A percentile compares a stretch with the other conserved stretches of the same genome.
Evolutionary conservation across 2,797 vertebrate genomes (phyloP).

Genomic region (Parauchenoglanis punctatus): DNA sequence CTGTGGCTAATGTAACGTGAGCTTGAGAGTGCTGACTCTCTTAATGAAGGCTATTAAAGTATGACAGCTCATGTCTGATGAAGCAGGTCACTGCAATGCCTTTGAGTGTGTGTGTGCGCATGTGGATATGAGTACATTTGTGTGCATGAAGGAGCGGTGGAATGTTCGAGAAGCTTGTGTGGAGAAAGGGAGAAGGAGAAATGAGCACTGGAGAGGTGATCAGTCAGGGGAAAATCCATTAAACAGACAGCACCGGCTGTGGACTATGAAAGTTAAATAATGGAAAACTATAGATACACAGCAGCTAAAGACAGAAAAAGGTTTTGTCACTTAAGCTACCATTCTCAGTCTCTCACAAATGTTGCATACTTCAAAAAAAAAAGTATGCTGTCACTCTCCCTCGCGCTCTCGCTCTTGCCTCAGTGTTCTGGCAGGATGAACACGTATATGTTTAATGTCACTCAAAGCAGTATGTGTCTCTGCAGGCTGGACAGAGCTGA

Average conservation of each 20-base stretch:
- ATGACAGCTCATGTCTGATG: conserved; percentile 73
- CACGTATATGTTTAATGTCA: not conserved
- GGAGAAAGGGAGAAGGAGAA: conserved; percentile 20
- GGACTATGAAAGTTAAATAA: conserved; percentile 56
- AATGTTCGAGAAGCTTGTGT: conserved; percentile 1
- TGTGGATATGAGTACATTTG: not conserved
- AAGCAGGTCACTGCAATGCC: conserved; percentile 63
- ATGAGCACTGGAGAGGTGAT: conserved; percentile 44
- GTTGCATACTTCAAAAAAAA: not conserved
- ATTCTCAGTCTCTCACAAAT: not conserved
- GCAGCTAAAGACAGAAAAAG: not conserved
- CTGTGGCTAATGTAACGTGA: conserved; percentile 45
- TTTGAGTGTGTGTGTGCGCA: conserved; percentile 53
- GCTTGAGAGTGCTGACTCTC: conserved; percentile 6
- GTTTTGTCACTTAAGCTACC: not conserved
- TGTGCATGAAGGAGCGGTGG: conserved; percentile 14
- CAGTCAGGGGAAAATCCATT: conserved; percentile 62
- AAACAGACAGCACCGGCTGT: conserved; percentile 55
- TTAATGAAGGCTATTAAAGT: conserved; percentile 59
- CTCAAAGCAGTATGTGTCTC: not conserved
- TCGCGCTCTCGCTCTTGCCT: not conserved
- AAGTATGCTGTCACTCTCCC: not conserved
- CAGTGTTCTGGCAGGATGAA: not conserved
- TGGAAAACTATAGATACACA: not conserved
- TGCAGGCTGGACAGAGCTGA: not conserved